These are phyloP conservation scores for Leptothorax acervorum DNA, from an alignment of 2,888 invertebrate species.

Conservation along the genomic window DNA sequence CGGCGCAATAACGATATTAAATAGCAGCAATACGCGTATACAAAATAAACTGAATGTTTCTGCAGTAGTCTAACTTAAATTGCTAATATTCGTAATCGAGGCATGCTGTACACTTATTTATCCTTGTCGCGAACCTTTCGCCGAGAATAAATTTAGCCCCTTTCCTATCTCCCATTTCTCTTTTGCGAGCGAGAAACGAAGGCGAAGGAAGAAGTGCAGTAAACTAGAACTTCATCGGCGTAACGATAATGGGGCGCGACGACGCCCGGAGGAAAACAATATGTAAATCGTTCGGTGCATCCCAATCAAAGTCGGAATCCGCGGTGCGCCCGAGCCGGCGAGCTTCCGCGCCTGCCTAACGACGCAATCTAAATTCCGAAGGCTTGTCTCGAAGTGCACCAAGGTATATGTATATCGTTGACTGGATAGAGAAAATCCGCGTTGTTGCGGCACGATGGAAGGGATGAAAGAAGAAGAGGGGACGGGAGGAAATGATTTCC, in stretches of 20 bases:
- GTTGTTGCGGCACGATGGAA: background rate
- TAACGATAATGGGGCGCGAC: slow-evolving; percentile 74
- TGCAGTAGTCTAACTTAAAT: slow-evolving; percentile 10
- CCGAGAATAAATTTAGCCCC: background rate
- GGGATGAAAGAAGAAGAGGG: background rate
- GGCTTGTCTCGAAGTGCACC: slow-evolving; percentile 58
- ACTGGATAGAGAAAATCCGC: slow-evolving; percentile 56
- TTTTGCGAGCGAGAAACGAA: slow-evolving; percentile 12
- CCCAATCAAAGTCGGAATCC: slow-evolving; percentile 77
- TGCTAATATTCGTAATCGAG: slow-evolving; percentile 24
- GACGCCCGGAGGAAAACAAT: slow-evolving; percentile 76
- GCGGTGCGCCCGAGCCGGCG: slow-evolving; percentile 44
- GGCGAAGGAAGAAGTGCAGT: slow-evolving; percentile 35
- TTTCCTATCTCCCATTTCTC: background rate
- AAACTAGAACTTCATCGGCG: slow-evolving; percentile 71
- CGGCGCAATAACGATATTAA: background rate
- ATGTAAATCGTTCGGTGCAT: slow-evolving; percentile 77
- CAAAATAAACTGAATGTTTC: background rate
- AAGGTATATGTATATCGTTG: slow-evolving; percentile 51
- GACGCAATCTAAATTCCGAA: slow-evolving; percentile 81
- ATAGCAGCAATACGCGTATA: background rate
- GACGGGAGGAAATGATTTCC: slow-evolving; percentile 21
- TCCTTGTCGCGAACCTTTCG: background rate
- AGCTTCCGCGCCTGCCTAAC: slow-evolving; percentile 74
- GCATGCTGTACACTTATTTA: background rate